Evolutionary conservation across 2,797 vertebrate genomes (phyloP), one percentile per base, ranked within the genome.

Genomic region (Uromys caudimaculatus): DNA sequence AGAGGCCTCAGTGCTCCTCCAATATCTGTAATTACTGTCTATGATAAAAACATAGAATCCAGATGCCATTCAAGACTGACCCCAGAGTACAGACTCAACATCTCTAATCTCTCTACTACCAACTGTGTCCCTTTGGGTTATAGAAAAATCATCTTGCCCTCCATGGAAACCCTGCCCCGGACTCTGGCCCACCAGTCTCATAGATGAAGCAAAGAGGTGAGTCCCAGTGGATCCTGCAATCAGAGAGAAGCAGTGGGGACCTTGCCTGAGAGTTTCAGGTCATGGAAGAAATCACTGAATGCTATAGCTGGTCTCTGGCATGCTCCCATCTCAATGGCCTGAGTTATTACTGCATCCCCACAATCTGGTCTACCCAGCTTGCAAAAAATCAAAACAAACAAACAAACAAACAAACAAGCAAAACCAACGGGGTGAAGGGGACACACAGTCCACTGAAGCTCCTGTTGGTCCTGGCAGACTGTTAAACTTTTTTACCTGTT

Each of bases 41-140:
- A 38, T 1, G 19, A 71, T 95, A 87, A 81, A 96, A 93, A 54
- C 29, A 11, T 44, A 86, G 44, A 92, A 87, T 50, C 86, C 58
- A 93, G 56, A 17, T 78, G 50, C 69, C 69, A 50, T 78, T 67
- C 64, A 41, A 85, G 19, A 27, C 47, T 76, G 77, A 24, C 67
- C 90, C 85, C 21, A 38, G 81, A 88, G 35, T 10, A 32, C 29
- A 21, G n/a, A 5, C 6, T 32, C 56, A 52, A 41, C n/a, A 89
- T 71, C 52, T 81, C 64, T 35, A 82, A 27, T 75, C n/a, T 50
- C 54, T 71, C 82, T 35, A 64, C 5, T 93, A 62, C 41, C 32
- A 14, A 47, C 41, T 12, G 1, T 60, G 56, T 79, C 62, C 32
- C 24, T 91, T 54, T 9, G 91, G 21, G 69, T 89, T 14, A 76